phyloP scores from a whole-genome alignment of 2,888 invertebrate species.

The Apotomis turbidana region DNA sequence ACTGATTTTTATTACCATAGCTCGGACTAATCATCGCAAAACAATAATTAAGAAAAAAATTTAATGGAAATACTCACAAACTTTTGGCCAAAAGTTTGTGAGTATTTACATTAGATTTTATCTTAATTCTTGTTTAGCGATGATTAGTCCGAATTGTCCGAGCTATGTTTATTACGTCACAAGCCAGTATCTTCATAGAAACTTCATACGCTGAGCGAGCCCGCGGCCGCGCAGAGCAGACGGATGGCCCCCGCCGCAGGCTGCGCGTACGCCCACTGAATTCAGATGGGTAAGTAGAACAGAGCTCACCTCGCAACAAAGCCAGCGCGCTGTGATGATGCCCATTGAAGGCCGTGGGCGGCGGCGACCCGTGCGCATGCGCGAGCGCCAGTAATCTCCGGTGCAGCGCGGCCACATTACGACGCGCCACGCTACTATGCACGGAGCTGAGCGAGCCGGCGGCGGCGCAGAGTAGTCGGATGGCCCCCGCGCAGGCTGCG shows the following conservation, averaged over 20 bases:
- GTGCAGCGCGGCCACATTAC: conserved; percentile 75
- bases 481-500: conserved; percentile 64
- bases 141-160: too few relatives aligned
- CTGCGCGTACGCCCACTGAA: conserved; percentile 57
- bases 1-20: too few relatives aligned
- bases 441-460: conserved; percentile 53
- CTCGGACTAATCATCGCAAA: too few relatives aligned
- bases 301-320: conserved; percentile 64
- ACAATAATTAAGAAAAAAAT: too few relatives aligned
- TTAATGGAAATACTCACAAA: too few relatives aligned
- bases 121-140: too few relatives aligned
- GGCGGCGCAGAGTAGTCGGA: conserved; percentile 66
- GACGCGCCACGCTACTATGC: conserved; percentile 58
- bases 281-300: too few relatives aligned
- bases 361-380: conserved; percentile 66
- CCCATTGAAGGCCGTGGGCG: conserved; percentile 70
- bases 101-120: too few relatives aligned
- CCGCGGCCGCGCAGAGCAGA: conserved; percentile 62
- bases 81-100: too few relatives aligned
- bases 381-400: conserved; percentile 69
- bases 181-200: too few relatives aligned
- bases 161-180: too few relatives aligned
- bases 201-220: conserved; percentile 55
- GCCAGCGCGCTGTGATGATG: conserved; percentile 73
- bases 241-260: conserved; percentile 67